These are phyloP conservation scores for Pseudolycoriella hygida DNA, from an alignment of 2,888 invertebrate species.

Conservation along the genomic window DNA sequence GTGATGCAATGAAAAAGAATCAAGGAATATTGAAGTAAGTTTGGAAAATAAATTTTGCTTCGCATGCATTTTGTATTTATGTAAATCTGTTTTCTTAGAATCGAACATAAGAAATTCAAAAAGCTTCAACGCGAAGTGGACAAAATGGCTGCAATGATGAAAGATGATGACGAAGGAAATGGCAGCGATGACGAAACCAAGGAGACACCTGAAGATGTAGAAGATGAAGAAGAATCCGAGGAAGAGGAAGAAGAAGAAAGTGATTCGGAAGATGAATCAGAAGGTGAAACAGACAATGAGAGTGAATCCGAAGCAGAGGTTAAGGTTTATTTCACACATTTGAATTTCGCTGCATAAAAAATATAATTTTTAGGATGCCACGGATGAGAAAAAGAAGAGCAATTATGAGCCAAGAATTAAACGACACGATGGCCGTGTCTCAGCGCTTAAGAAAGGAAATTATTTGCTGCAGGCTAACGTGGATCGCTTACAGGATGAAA, in stretches of 20 bases:
- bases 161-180: constrained; percentile 55
- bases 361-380: constrained; percentile 36
- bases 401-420: constrained; percentile 47
- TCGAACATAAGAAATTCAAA: constrained; percentile 68
- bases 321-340: constrained; percentile 17
- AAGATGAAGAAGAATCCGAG: constrained; percentile 31
- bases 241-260: constrained; percentile 38
- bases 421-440: constrained; percentile 59
- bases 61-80: neutral
- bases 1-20: constrained; percentile 65
- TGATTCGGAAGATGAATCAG: constrained; percentile 27
- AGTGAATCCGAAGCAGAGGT: constrained; percentile 52
- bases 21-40: constrained; percentile 50
- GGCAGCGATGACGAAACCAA: constrained; percentile 42
- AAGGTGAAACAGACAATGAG: constrained; percentile 45
- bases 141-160: constrained; percentile 80
- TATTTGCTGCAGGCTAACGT: constrained; percentile 75
- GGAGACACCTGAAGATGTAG: constrained; percentile 20
- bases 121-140: constrained; percentile 73
- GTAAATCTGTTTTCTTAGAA: constrained; percentile 26
- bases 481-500: constrained; percentile 70
- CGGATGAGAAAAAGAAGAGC: constrained; percentile 44
- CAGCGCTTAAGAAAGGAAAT: constrained; percentile 74
- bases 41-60: constrained; percentile 11
- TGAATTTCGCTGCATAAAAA: neutral